Base-by-base conservation (phyloP, 2,113 vertebrate genomes). In the Rhinichthys klamathensis region DNA sequence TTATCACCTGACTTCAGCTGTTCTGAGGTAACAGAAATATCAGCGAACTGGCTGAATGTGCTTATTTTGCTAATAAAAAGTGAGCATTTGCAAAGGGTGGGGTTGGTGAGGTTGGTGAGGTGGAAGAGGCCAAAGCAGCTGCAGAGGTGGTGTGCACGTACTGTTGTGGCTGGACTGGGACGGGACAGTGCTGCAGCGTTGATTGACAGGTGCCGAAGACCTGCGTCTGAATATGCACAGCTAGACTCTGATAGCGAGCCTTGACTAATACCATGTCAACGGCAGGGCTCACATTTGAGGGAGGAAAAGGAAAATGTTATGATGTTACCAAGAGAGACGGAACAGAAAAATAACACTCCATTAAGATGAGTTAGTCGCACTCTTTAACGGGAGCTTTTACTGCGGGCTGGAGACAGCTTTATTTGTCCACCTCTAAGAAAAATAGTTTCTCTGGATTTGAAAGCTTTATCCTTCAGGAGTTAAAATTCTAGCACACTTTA, bases 261-360 rank as follows among this genome's bases (percentile, higher is more conserved):
- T 49, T 84, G 75, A 87, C 75, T 85, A 80, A 86, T 88, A 79
- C 74, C 87, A 82, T 83, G 77, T 73, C 86, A 75, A 83, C 46
- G 74, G 80, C 85, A 88, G 79, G 75, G 18, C 81, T 70, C 84
- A 74, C 51, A 76, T 82, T 88, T 85, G 77, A 70, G 83, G 81
- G 51, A 77, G 76, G 75, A 83, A 89, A 88, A 86, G 81, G 86
- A 87, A 91, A 89, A 88, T 84, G 82, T 91, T 89, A 81, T 90
- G 72, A 84, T 85, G 89, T 90, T 86, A 86, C 87, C 85, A 85
- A 83, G 83, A 73, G 86, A 88, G 83, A 90, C 84, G 79, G 67
- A 90, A 84, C 54, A 61, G 69, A 85, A 89, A 91, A 90, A 88
- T 85, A 82, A 89, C 65, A 84, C 78, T 85, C 58, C 67, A 80